Evolutionary conservation across 2,888 invertebrate species (phyloP).

Genomic region (Sepioteuthis lessoniana): DNA sequence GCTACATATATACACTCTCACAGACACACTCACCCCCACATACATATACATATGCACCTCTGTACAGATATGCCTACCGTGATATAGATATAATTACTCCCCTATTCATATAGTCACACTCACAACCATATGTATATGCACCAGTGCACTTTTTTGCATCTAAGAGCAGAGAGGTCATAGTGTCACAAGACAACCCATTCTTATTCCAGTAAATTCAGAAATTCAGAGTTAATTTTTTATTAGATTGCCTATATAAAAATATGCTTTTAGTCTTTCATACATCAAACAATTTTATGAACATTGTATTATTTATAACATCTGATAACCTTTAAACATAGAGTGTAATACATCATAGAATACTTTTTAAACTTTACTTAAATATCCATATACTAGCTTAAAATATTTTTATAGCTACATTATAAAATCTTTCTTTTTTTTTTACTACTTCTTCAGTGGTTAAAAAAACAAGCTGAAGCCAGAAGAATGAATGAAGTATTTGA

Average conservation of each 20-base stretch:
- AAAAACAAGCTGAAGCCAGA: constrained; percentile 84
- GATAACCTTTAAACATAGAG: not conserved
- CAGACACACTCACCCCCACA: too few relatives aligned
- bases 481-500: constrained; percentile 82
- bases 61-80: too few relatives aligned
- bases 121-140: too few relatives aligned
- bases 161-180: too few relatives aligned
- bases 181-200: not conserved
- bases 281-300: not conserved
- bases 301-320: not conserved
- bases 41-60: too few relatives aligned
- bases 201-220: not conserved
- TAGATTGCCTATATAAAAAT: not conserved
- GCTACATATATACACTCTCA: too few relatives aligned
- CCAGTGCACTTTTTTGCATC: too few relatives aligned
- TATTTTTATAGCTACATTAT: not conserved
- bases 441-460: constrained; percentile 80
- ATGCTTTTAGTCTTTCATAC: not conserved
- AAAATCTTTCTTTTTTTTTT: constrained; percentile 24
- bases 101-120: too few relatives aligned
- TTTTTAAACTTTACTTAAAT: not conserved
- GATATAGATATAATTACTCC: too few relatives aligned
- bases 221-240: not conserved
- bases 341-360: too few relatives aligned
- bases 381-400: not conserved